Conservation (phyloP, 2,797 vertebrate genomes). For the Etheostoma perlongum region DNA sequence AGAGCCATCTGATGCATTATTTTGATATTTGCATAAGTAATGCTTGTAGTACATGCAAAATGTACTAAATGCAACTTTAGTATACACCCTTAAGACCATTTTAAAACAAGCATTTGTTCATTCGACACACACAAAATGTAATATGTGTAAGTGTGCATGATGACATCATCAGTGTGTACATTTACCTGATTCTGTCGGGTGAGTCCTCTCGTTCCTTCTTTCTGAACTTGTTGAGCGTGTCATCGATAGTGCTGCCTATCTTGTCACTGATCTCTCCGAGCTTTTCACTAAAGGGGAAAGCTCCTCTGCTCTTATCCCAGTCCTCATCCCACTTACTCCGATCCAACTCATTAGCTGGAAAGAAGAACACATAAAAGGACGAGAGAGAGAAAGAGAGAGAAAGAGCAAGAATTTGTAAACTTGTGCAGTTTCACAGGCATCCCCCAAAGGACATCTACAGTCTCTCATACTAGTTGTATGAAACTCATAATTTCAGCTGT, state of each 20-base stretch:
- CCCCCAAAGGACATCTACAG: neutral
- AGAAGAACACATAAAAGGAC: conserved; percentile 16
- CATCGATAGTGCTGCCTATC: conserved; percentile 98
- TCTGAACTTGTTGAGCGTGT: conserved; percentile 98
- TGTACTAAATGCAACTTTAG: neutral
- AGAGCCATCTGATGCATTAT: neutral
- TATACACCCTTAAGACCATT: neutral
- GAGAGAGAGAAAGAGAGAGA: too few species aligned
- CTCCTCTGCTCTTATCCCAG: conserved; percentile 95
- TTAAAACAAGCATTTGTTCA: neutral
- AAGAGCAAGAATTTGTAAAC: neutral
- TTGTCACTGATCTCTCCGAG: conserved; percentile 98
- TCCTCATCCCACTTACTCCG: conserved; percentile 98
- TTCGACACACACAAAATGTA: neutral
- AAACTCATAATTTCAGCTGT: neutral
- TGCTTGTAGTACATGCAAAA: neutral
- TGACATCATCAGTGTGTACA: neutral
- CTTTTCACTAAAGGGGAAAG: conserved; percentile 97
- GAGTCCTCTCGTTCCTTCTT: conserved; percentile 98
- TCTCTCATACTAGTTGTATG: neutral
- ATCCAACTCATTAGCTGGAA: conserved; percentile 89
- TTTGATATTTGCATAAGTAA: neutral
- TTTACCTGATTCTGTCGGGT: conserved; percentile 94
- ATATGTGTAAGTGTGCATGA: neutral
- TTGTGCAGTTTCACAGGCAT: neutral